Evolutionary conservation across 2,113 vertebrate species (phyloP).

Genomic region (Tetraodon nigroviridis): DNA sequence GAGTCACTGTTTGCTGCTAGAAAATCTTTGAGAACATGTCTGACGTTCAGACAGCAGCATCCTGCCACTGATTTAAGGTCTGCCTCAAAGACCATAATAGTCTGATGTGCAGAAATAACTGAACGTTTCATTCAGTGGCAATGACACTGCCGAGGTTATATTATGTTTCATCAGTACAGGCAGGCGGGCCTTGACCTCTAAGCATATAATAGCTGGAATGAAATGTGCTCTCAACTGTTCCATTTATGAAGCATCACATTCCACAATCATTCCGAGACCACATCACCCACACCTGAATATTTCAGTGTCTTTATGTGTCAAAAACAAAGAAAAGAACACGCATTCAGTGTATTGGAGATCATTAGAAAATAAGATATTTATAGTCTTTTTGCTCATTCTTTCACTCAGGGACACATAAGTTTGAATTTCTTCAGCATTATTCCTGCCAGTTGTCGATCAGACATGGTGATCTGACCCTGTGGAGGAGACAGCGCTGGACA

Average conservation of each 20-base stretch:
- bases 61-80: background rate
- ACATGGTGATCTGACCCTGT: too few relatives aligned
- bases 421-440: too few relatives aligned
- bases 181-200: slow-evolving; percentile 34
- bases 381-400: background rate
- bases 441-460: too few relatives aligned
- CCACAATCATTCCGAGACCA: slow-evolving; percentile 9
- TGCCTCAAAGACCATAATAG: background rate
- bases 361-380: too few relatives aligned
- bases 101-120: background rate
- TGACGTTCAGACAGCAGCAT: background rate
- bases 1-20: too few relatives aligned
- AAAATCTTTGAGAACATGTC: too few relatives aligned
- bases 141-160: slow-evolving; percentile 29
- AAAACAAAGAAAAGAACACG: too few relatives aligned
- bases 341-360: too few relatives aligned
- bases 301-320: too few relatives aligned
- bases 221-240: slow-evolving; percentile 32
- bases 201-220: slow-evolving; percentile 24
- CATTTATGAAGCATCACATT: slow-evolving; percentile 33
- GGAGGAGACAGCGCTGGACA: too few relatives aligned
- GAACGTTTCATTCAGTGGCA: slow-evolving; percentile 23
- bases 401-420: background rate
- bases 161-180: slow-evolving; percentile 35
- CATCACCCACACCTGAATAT: background rate